A percentile compares a stretch with the other conserved stretches of the same genome.
phyloP scores from a whole-genome alignment of 1,140 invertebrate species.

The Ips typographus region DNA sequence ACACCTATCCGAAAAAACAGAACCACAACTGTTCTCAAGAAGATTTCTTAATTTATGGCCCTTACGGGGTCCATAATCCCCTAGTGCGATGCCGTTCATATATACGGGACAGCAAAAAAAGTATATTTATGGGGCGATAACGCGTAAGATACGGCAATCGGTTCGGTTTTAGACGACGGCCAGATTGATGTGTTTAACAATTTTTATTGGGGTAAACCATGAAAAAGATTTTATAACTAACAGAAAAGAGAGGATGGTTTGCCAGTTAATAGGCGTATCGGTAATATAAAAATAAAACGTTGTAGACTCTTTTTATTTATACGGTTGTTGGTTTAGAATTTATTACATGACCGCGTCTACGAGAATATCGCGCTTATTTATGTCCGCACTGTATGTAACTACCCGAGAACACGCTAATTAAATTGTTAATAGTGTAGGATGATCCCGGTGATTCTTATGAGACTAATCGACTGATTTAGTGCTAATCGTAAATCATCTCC shows the following conservation, averaged over 20 bases:
- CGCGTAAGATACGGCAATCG: constrained; percentile 24
- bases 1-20: too few relatives aligned
- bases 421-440: constrained; percentile 27
- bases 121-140: constrained; percentile 26
- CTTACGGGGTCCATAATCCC: constrained; percentile 26
- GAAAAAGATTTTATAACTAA: constrained; percentile 28
- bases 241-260: background rate
- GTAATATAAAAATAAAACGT: constrained; percentile 26
- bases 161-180: constrained; percentile 24
- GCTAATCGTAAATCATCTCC: constrained; percentile 7
- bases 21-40: constrained; percentile 9
- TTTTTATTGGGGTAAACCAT: constrained; percentile 30
- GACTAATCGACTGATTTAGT: constrained; percentile 5
- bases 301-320: constrained; percentile 12
- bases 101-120: constrained; percentile 18
- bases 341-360: constrained; percentile 10
- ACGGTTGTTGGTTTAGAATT: constrained; percentile 11
- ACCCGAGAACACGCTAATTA: constrained; percentile 26
- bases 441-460: constrained; percentile 13
- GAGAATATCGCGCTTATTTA: constrained; percentile 21
- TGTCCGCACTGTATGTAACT: constrained; percentile 19
- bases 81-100: constrained; percentile 24
- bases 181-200: constrained; percentile 30
- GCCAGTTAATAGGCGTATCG: constrained; percentile 11
- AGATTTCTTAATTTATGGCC: constrained; percentile 17